A percentile compares a stretch with the other conserved stretches of the same genome.
phyloP scores from a whole-genome alignment of 2,113 vertebrate species.

The Saccopteryx leptura region DNA sequence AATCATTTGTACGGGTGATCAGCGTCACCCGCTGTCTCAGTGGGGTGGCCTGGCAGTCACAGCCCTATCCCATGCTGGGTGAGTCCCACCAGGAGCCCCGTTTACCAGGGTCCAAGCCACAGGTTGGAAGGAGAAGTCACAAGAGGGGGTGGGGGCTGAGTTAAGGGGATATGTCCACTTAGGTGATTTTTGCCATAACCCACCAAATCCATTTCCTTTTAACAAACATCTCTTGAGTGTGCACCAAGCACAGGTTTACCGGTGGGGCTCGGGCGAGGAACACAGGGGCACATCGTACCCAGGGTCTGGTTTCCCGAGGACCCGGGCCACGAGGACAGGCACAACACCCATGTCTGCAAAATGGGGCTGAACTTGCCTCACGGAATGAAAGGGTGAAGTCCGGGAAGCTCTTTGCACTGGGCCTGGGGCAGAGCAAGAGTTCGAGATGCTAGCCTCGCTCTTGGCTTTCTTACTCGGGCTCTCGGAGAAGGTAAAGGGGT shows the following conservation, averaged over 20 bases:
- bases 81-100: not conserved
- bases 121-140: not conserved
- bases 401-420: not conserved
- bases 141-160: not conserved
- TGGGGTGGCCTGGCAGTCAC: not conserved
- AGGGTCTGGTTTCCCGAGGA: not conserved
- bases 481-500: not conserved
- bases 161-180: not conserved
- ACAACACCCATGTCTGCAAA: accelerated
- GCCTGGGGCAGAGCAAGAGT: not conserved
- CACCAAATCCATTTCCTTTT: not conserved
- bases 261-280: not conserved
- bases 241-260: not conserved
- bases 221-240: not conserved
- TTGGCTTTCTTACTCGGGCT: not conserved
- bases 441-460: not conserved
- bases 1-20: too few species aligned
- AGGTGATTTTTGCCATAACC: not conserved
- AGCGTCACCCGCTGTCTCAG: not conserved
- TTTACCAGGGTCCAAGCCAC: not conserved
- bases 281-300: not conserved
- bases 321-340: not conserved
- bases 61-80: too few species aligned
- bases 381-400: not conserved
- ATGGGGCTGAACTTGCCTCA: not conserved